phyloP scores from a whole-genome alignment of 2,113 vertebrate genomes.

The Chionomys nivalis region DNA sequence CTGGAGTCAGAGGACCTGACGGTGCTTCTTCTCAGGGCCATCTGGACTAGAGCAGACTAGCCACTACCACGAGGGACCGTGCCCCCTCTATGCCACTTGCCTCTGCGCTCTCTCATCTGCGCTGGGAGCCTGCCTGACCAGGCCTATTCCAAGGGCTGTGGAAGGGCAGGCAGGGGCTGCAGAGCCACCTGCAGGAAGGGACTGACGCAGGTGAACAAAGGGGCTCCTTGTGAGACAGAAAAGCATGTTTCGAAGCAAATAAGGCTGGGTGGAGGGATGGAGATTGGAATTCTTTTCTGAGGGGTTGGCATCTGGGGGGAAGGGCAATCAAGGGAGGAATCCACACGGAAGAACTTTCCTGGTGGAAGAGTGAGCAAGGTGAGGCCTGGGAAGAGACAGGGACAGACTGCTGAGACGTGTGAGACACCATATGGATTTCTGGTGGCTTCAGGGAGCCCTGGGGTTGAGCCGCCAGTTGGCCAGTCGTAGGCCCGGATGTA shows the following conservation, averaged over 20 bases:
- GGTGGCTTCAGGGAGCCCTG: not conserved
- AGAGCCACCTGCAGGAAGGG: too few species aligned
- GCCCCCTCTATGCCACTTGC: not conserved
- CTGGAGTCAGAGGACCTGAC: not conserved
- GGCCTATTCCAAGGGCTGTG: not conserved
- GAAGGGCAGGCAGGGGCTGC: not conserved
- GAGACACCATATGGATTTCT: not conserved
- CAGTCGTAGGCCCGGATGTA: not conserved
- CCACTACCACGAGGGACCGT: accelerated
- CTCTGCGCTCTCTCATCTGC: accelerated
- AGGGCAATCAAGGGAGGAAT: not conserved
- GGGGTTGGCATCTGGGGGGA: not conserved
- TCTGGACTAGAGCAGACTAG: not conserved
- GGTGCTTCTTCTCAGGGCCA: not conserved
- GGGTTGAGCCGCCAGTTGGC: not conserved
- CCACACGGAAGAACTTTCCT: not conserved
- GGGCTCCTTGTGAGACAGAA: not conserved
- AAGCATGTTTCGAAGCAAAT: not conserved
- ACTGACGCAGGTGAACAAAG: accelerated
- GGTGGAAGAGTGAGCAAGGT: not conserved
- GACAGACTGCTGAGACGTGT: accelerated
- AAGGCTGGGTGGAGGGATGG: not conserved
- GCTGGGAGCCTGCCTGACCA: not conserved
- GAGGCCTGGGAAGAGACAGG: not conserved
- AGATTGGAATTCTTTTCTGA: not conserved